Evolutionary conservation across 2,113 vertebrate species (phyloP), one percentile per base, ranked within the genome.

Genomic region (Psophia crepitans): DNA sequence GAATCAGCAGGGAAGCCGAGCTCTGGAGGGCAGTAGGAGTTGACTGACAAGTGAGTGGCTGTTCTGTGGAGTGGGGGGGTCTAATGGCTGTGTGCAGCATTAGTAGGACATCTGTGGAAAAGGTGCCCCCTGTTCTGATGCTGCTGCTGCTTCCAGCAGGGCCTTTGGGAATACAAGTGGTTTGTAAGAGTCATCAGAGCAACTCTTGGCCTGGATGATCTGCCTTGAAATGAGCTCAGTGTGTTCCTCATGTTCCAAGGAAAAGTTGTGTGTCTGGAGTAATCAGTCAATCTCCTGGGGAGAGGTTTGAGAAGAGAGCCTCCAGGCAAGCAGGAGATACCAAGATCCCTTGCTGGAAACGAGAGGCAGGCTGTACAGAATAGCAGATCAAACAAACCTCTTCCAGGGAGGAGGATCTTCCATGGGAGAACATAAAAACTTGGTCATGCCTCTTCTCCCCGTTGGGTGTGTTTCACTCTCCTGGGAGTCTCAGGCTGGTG

Each of bases 121-220:
- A 43, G 37, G 5, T 81, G 74, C 33, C 26, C 76, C 23, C 73
- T 12, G 18, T 71, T 78, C 26, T 48, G 30, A 53, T 66, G 30
- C 9, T 82, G 43, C 9, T 82, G 43, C 33, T 85, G 70, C 48
- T 93, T 84, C 65, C 64, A 97, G 60, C 51, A 60, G 48, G 30
- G 41, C 63, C 70, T 89, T 85, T 33, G 81, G 71, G 66, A 79
- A 44, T 44, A 46, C 2, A 5, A 69, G 44, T 64, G 44, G 44
- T 87, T 95, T 89, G 49, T 54, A 87, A 70, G 79, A 94, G 77
- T 75, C 74, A 27, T 79, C 57, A 89, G 70, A 95, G 75, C 49
- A 83, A 18, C n/a, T 61, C 58, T 57, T 53, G 18, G 65, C 49
- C 19, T 91, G 83, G 71, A 65, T 30, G 48, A 64, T 84, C 30